Evolutionary conservation across 1,140 invertebrate species (phyloP).

Genomic region (Drepana arcuata): DNA sequence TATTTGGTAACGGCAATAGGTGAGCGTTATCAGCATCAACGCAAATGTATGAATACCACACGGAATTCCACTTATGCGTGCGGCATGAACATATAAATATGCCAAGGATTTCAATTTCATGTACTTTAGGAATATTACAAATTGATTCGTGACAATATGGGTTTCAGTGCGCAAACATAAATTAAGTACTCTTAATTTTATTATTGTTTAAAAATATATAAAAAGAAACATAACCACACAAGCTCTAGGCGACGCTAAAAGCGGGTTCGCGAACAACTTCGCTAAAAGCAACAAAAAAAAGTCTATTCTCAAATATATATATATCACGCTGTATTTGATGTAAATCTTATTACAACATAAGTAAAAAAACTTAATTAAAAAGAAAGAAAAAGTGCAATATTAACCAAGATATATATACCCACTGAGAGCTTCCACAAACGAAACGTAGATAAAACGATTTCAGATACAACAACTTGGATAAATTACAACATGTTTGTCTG

Average conservation of each 20-base stretch:
- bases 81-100: too few species aligned
- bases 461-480: too few species aligned
- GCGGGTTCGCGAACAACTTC: slow-evolving; percentile 30
- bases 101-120: too few species aligned
- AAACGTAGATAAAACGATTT: too few species aligned
- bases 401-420: too few species aligned
- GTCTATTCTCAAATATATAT: slow-evolving; percentile 36
- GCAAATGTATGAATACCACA: slow-evolving; percentile 22
- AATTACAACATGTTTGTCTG: too few species aligned
- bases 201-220: slow-evolving; percentile 24
- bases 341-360: slow-evolving; percentile 45
- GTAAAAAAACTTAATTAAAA: slow-evolving; percentile 35
- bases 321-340: slow-evolving; percentile 48
- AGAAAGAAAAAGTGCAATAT: slow-evolving; percentile 29
- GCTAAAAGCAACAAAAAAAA: slow-evolving; percentile 49
- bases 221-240: slow-evolving; percentile 23
- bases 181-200: slow-evolving; percentile 44
- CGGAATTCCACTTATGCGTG: too few species aligned
- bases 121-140: too few species aligned
- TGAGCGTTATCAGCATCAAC: slow-evolving; percentile 39
- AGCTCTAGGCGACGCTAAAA: slow-evolving; percentile 49
- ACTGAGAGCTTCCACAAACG: too few species aligned
- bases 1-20: slow-evolving; percentile 64
- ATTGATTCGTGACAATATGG: too few species aligned
- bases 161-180: too few species aligned